These are phyloP conservation scores for Plusia festucae DNA, from an alignment of 2,888 invertebrate genomes.

Conservation along the genomic window DNA sequence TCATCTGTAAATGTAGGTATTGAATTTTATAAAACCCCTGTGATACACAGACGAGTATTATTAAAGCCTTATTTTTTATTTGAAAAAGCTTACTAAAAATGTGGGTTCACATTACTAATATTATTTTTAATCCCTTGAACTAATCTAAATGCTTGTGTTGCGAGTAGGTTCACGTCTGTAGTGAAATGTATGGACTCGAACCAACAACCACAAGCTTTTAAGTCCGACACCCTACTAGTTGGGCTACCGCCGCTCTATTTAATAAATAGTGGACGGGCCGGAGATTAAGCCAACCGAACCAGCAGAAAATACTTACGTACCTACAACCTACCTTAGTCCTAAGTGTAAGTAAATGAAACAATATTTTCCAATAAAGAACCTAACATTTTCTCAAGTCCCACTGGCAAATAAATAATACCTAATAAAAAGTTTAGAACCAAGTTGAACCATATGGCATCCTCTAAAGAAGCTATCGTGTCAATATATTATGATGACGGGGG, in stretches of 20 bases:
- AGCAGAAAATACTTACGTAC: too few relatives aligned
- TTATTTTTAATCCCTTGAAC: too few relatives aligned
- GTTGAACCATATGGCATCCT: constrained; percentile 45
- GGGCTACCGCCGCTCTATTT: too few relatives aligned
- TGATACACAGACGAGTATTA: neutral
- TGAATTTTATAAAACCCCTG: neutral
- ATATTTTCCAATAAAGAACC: neutral
- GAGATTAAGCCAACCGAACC: neutral
- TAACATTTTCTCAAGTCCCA: constrained; percentile 1
- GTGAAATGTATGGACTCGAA: too few relatives aligned
- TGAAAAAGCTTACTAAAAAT: too few relatives aligned
- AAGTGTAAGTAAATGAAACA: neutral
- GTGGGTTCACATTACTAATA: too few relatives aligned
- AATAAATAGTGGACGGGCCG: neutral
- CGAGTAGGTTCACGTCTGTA: too few relatives aligned
- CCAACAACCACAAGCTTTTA: too few relatives aligned
- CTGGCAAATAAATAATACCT: constrained; percentile 5
- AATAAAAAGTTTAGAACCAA: constrained; percentile 34
- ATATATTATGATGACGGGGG: constrained; percentile 62
- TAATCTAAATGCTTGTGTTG: too few relatives aligned
- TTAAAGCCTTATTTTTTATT: too few relatives aligned
- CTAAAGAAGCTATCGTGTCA: constrained; percentile 58
- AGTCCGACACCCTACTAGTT: too few relatives aligned
- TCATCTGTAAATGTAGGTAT: neutral
- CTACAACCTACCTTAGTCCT: too few relatives aligned